A percentile compares a stretch with the other conserved stretches of the same genome.
Evolutionary conservation across 2,113 vertebrate species (phyloP).

Genomic region (Telmatochromis sp.): DNA sequence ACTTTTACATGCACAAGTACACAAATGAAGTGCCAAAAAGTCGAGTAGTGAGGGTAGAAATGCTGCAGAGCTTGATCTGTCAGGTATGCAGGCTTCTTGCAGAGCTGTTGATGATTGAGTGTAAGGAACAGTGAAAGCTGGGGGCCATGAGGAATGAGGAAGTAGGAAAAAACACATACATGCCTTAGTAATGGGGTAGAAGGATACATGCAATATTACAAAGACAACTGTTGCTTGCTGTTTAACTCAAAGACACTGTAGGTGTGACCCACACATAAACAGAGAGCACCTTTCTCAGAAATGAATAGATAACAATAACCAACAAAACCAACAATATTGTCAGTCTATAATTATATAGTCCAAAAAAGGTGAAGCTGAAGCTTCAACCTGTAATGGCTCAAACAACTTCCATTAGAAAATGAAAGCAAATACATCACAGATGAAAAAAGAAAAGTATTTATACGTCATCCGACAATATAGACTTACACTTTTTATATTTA

Average conservation of each 20-base stretch:
- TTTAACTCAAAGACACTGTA: not conserved
- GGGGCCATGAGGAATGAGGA: not conserved
- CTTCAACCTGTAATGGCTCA: not conserved
- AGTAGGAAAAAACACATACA: not conserved
- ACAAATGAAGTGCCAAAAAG: not conserved
- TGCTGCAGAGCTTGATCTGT: not conserved
- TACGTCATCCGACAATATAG: accelerated
- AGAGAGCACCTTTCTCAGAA: not conserved
- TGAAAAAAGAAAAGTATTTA: not conserved
- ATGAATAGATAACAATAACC: not conserved
- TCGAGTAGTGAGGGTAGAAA: not conserved
- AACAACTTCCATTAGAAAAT: not conserved
- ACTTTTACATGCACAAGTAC: not conserved
- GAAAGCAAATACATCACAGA: not conserved
- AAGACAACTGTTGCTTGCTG: not conserved
- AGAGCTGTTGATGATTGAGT: not conserved
- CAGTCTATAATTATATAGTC: not conserved
- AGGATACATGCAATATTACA: not conserved
- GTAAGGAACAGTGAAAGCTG: not conserved
- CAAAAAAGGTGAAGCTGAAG: not conserved
- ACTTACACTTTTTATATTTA: not conserved
- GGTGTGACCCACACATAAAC: not conserved
- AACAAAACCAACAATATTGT: not conserved
- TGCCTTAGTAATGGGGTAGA: not conserved
- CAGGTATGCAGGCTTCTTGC: not conserved